These are phyloP conservation scores for Oegoconia quadripuncta DNA, from an alignment of 2,888 invertebrate species.

Conservation along the genomic window DNA sequence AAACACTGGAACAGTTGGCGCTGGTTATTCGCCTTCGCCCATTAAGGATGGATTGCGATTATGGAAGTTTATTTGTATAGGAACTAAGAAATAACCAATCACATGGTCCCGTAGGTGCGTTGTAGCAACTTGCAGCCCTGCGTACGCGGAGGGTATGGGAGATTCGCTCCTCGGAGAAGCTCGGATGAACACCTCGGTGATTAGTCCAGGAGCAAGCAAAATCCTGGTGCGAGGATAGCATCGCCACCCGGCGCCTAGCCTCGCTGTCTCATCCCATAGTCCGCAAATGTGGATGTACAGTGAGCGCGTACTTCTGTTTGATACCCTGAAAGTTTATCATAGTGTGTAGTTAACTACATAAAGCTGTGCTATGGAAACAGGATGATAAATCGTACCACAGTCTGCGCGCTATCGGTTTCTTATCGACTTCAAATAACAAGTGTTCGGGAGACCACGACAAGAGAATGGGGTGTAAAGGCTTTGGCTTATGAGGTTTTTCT, in stretches of 20 bases:
- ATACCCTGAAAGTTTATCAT: constrained; percentile 34
- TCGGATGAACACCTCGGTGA: constrained; percentile 32
- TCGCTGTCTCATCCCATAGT: constrained; percentile 43
- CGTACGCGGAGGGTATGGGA: constrained; percentile 32
- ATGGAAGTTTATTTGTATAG: constrained; percentile 43
- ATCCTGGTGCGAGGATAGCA: constrained; percentile 49
- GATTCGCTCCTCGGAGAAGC: constrained; percentile 40
- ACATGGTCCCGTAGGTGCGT: constrained; percentile 50
- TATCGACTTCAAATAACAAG: constrained; percentile 14
- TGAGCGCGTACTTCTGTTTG: constrained; percentile 39
- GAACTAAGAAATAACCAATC: constrained; percentile 46
- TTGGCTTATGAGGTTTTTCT: constrained; percentile 1
- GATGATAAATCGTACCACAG: constrained; percentile 13
- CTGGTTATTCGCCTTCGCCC: not conserved
- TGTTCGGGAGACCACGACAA: constrained; percentile 7
- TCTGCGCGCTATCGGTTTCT: constrained; percentile 8
- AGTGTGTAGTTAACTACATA: not conserved
- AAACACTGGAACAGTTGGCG: not conserved
- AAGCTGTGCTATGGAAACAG: not conserved
- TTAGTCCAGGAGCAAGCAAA: constrained; percentile 49
- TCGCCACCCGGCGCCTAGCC: constrained; percentile 50
- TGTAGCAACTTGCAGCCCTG: constrained; percentile 47
- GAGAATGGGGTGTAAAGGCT: constrained; percentile 3
- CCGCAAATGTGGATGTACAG: constrained; percentile 51
- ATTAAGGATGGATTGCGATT: constrained; percentile 28